A percentile compares a stretch with the other conserved stretches of the same genome.
phyloP scores from a whole-genome alignment of 1,140 invertebrate species.

The Drosophila orosa region DNA sequence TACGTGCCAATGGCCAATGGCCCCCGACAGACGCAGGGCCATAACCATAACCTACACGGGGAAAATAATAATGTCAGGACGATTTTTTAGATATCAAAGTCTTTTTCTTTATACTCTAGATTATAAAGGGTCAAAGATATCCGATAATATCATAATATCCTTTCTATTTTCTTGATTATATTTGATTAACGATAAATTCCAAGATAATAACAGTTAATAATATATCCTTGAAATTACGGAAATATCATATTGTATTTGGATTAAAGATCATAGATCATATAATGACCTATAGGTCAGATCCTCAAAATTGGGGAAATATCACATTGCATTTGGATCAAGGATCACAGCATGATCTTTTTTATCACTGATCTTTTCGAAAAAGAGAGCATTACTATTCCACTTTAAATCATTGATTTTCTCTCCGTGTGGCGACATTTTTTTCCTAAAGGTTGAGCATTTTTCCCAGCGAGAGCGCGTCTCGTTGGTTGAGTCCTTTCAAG shows the following conservation, averaged over 20 bases:
- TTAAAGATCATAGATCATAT: not conserved
- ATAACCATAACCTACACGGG: slow-evolving; percentile 50
- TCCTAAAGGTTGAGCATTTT: slow-evolving; percentile 8
- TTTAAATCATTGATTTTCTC: not conserved
- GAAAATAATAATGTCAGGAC: slow-evolving; percentile 11
- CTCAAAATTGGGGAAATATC: too few species aligned
- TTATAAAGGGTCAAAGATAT: too few species aligned
- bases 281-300: too few species aligned
- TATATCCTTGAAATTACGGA: not conserved
- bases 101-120: not conserved
- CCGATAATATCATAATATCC: not conserved
- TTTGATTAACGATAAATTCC: too few species aligned
- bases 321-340: too few species aligned
- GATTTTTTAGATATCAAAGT: slow-evolving; percentile 2
- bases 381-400: too few species aligned
- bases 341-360: too few species aligned
- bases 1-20: slow-evolving; percentile 76
- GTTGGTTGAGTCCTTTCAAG: slow-evolving; percentile 39
- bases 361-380: too few species aligned
- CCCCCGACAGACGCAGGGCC: slow-evolving; percentile 30
- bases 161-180: not conserved
- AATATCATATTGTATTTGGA: not conserved
- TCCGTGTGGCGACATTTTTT: slow-evolving; percentile 29
- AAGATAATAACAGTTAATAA: not conserved
- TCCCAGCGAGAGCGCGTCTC: slow-evolving; percentile 23